A percentile compares a stretch with the other conserved stretches of the same genome.
Conservation (phyloP, 2,888 invertebrate genomes). For the Nephrocerus scutellatus region DNA sequence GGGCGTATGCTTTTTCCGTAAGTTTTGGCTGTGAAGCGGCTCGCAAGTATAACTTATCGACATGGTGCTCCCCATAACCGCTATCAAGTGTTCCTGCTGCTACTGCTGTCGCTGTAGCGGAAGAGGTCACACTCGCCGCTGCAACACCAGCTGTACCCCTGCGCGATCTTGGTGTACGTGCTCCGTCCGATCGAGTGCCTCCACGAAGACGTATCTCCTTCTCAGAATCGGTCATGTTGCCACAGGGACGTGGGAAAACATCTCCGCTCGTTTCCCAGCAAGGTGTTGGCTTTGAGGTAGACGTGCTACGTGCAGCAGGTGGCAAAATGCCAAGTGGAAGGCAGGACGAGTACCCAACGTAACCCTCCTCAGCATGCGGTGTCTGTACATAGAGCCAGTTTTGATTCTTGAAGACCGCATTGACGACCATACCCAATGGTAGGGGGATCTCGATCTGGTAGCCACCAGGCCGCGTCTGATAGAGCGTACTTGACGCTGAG, state of each 20-base stretch:
- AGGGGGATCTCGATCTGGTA: slow-evolving; percentile 62
- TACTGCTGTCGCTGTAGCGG: not conserved
- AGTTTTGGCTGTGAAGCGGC: slow-evolving; percentile 53
- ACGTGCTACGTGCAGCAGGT: slow-evolving; percentile 36
- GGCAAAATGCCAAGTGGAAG: slow-evolving; percentile 70
- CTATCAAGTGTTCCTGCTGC: slow-evolving; percentile 28
- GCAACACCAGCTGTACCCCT: slow-evolving; percentile 26
- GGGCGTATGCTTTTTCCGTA: slow-evolving; percentile 46
- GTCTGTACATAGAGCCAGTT: slow-evolving; percentile 81
- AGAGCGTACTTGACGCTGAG: slow-evolving; percentile 64
- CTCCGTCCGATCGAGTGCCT: slow-evolving; percentile 63
- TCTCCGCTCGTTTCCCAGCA: slow-evolving; percentile 80
- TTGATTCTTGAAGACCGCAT: slow-evolving; percentile 78
- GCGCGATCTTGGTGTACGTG: slow-evolving; percentile 49
- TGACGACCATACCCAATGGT: slow-evolving; percentile 77
- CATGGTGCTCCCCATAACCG: slow-evolving; percentile 62
- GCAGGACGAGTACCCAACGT: slow-evolving; percentile 69
- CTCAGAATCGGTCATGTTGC: slow-evolving; percentile 74
- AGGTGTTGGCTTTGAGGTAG: slow-evolving; percentile 53
- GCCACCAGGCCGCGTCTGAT: slow-evolving; percentile 65
- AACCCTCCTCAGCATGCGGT: slow-evolving; percentile 77
- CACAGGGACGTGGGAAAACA: slow-evolving; percentile 72
- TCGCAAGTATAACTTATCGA: slow-evolving; percentile 63
- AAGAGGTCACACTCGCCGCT: slow-evolving; percentile 22
- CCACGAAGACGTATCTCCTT: slow-evolving; percentile 57